Percentiles rank a stretch among this genome's conserved stretches.
phyloP scores from a whole-genome alignment of 2,113 vertebrate genomes.

The Echinops telfairi region DNA sequence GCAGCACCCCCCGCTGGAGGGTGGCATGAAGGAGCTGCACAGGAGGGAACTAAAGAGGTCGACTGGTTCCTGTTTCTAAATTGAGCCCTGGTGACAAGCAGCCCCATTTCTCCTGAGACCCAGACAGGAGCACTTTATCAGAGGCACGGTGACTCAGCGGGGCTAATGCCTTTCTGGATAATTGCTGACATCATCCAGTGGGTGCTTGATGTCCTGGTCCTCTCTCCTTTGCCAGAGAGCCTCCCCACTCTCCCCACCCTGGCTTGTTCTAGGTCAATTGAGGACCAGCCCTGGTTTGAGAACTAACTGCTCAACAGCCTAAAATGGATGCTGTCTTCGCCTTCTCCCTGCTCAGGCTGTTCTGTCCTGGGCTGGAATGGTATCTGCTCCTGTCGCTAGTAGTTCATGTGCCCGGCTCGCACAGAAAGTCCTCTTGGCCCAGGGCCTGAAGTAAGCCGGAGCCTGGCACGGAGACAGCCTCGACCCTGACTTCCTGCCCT shows the following conservation, averaged over 20 bases:
- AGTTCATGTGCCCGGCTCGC: not conserved
- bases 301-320: constrained; percentile 17
- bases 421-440: not conserved
- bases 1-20: not conserved
- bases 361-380: constrained; percentile 55
- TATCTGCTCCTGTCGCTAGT: constrained; percentile 31
- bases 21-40: not conserved
- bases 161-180: constrained; percentile 54
- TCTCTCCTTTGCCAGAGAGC: not conserved
- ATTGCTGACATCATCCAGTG: constrained; percentile 61
- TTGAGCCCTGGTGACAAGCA: constrained; percentile 32
- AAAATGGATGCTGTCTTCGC: not conserved
- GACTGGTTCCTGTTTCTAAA: constrained; percentile 55
- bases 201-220: not conserved
- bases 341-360: not conserved
- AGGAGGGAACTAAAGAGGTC: not conserved
- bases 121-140: constrained; percentile 55
- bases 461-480: not conserved
- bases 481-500: not conserved
- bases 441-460: constrained; percentile 6
- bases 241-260: not conserved
- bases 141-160: constrained; percentile 64
- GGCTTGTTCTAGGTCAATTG: constrained; percentile 41
- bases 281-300: constrained; percentile 41
- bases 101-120: constrained; percentile 39